Evolutionary conservation across 2,797 vertebrate species (phyloP).

Genomic region (Dermochelys coriacea): DNA sequence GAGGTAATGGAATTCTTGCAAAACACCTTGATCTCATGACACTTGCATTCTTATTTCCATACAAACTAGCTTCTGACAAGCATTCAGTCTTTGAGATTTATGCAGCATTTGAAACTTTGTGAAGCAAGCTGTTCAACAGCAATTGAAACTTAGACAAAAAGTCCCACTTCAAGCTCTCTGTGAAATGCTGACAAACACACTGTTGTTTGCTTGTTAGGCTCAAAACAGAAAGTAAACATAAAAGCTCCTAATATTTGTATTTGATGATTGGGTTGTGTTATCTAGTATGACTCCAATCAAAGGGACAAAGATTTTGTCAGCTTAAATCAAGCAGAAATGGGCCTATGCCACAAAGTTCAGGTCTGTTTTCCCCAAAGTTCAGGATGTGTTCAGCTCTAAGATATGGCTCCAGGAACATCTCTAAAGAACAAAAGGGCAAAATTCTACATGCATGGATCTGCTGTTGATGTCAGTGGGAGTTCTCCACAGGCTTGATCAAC

Average conservation of each 20-base stretch:
- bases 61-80: neutral
- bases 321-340: neutral
- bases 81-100: neutral
- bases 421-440: neutral
- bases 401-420: neutral
- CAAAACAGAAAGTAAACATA: neutral
- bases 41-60: neutral
- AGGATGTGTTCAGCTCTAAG: neutral
- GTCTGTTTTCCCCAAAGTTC: neutral
- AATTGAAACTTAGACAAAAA: neutral
- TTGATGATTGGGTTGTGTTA: neutral
- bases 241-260: neutral
- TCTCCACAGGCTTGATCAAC: neutral
- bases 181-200: neutral
- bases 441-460: neutral
- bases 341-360: neutral
- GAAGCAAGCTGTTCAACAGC: neutral
- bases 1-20: neutral
- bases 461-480: neutral
- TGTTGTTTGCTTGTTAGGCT: neutral
- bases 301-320: neutral
- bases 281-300: neutral
- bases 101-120: neutral
- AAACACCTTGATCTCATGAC: neutral
- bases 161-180: neutral